Conservation (phyloP, 2,888 invertebrate genomes). For the Camponotus fellah region DNA sequence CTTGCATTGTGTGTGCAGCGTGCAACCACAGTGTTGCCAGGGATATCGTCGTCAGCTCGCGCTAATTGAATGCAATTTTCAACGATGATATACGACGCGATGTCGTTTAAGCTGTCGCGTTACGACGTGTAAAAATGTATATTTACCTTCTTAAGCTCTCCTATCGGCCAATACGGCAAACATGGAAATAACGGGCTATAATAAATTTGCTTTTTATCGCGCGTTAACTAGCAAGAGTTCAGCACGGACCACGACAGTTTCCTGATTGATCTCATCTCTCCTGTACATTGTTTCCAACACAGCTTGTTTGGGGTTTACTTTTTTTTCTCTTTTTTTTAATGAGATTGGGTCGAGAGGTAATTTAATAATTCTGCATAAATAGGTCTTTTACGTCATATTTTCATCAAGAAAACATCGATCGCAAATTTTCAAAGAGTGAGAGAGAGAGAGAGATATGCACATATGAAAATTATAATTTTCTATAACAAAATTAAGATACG, state of each 20-base stretch:
- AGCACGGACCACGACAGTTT: not conserved
- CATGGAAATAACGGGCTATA: not conserved
- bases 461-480: not conserved
- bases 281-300: not conserved
- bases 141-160: not conserved
- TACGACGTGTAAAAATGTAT: not conserved
- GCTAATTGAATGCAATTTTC: conserved; percentile 45
- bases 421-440: not conserved
- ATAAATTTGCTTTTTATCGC: conserved; percentile 12
- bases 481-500: not conserved
- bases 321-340: not conserved
- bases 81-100: not conserved
- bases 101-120: not conserved
- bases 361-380: conserved; percentile 15
- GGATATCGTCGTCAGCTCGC: not conserved
- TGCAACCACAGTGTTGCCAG: conserved; percentile 30
- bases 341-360: not conserved
- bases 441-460: not conserved
- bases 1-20: conserved; percentile 16
- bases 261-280: conserved; percentile 7
- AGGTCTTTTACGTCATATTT: conserved; percentile 2
- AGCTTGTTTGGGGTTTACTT: not conserved
- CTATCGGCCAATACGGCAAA: not conserved
- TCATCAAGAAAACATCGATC: not conserved
- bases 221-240: conserved; percentile 9